Evolutionary conservation across 1,140 invertebrate genomes (phyloP).

Genomic region (Drosophila parvula): DNA sequence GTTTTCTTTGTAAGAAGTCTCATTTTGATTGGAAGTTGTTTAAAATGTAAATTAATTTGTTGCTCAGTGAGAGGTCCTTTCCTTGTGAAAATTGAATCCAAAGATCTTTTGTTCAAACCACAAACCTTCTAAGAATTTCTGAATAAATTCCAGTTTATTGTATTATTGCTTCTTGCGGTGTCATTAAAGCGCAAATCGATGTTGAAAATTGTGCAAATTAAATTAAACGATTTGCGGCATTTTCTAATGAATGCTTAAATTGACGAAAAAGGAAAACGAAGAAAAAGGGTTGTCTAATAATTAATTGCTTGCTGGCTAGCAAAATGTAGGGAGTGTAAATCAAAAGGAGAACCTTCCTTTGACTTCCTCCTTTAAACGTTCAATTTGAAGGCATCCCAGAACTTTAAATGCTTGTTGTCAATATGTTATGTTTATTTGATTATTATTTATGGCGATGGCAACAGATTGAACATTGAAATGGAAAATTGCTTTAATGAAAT

Average conservation of each 20-base stretch:
- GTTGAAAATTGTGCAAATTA: constrained; percentile 4
- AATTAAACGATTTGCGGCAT: constrained; percentile 2
- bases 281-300: not conserved
- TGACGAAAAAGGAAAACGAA: not conserved
- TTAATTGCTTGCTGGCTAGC: not conserved
- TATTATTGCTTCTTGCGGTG: not conserved
- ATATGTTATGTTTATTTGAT: not conserved
- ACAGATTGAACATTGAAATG: not conserved
- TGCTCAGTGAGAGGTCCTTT: constrained; percentile 1
- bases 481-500: constrained; percentile 14
- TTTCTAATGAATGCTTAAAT: not conserved
- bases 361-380: not conserved
- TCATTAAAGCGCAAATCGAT: constrained; percentile 3
- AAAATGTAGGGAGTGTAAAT: not conserved
- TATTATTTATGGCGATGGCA: constrained; percentile 10
- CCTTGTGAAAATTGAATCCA: not conserved
- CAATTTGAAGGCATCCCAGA: not conserved
- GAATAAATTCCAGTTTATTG: constrained; percentile 10
- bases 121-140: not conserved
- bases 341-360: too few relatives aligned
- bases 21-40: constrained; percentile 6
- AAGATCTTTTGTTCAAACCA: constrained; percentile 1
- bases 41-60: constrained; percentile 25
- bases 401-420: not conserved
- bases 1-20: not conserved